These are phyloP conservation scores for Monodelphis domestica DNA, from an alignment of 2,797 vertebrate genomes.

Conservation along the genomic window DNA sequence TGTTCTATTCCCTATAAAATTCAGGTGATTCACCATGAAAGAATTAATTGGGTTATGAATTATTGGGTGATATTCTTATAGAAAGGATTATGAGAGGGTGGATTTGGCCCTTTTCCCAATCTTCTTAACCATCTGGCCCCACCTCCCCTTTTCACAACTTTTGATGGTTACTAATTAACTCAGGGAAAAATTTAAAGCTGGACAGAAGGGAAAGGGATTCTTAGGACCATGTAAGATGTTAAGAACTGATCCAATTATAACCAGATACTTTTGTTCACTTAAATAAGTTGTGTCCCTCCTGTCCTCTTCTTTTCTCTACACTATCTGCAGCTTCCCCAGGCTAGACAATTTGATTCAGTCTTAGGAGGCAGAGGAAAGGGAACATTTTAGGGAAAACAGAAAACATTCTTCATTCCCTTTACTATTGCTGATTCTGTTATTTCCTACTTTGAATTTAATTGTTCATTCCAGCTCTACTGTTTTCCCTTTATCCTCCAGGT, in stretches of 20 bases:
- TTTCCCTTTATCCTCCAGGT: background rate
- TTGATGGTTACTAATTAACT: slow-evolving; percentile 11
- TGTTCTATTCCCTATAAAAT: background rate
- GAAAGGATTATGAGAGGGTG: background rate
- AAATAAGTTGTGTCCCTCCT: background rate
- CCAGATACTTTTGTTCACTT: background rate
- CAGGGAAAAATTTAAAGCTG: slow-evolving; percentile 29
- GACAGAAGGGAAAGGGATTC: background rate
- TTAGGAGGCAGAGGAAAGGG: background rate
- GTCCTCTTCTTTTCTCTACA: background rate
- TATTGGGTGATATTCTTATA: background rate
- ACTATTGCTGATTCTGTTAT: background rate
- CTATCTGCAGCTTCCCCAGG: background rate
- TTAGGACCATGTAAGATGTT: background rate
- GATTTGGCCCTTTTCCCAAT: background rate
- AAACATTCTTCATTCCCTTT: background rate
- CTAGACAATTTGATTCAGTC: slow-evolving; percentile 1
- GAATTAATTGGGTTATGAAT: background rate
- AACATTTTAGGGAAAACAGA: background rate
- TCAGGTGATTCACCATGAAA: background rate
- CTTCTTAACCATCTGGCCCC: background rate
- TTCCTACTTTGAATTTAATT: background rate
- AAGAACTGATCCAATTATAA: background rate
- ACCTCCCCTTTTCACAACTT: background rate
- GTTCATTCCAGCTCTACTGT: background rate